Evolutionary conservation across 2,113 vertebrate species (phyloP), one percentile per base, ranked within the genome.

Genomic region (Odontesthes bonariensis): DNA sequence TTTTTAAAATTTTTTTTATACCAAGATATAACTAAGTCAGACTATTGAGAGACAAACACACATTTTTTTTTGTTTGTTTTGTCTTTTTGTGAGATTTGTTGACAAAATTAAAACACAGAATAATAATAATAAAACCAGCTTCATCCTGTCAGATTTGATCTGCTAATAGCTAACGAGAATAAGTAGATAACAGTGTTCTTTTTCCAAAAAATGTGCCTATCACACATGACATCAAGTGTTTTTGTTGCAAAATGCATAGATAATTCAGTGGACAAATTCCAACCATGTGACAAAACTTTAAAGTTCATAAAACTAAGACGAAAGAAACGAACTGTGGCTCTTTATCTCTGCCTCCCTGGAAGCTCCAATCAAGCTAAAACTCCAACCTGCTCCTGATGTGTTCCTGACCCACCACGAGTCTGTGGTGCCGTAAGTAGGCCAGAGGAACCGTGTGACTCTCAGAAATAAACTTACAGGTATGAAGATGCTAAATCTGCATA

Each of bases 161-260:
- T 80, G 73, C 66, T 77, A 58, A 56, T 23, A 57, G 69, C 72
- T 23, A 62, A 75, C 54, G 54, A 86, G 73, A 78, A 68, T 73
- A 78, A 79, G 60, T 58, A 74, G n/a, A 57, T 66, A 77, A 87
- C 76, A 75, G 82, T 76, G 73, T 70, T 76, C 72, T 87, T 67
- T 71, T 67, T 63, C 74, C 73, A 57, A 74, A 55, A 78, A 83
- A 84, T 74, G 73, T 77, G 73, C 74, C 75, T 49, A 60, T 76
- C 77, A 79, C 83, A 73, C 63, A 74, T 90, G 88, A 91, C 88
- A 89, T 91, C 89, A 88, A 81, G 79, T 87, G 76, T 87, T 81
- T 86, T 76, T 69, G 73, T 88, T 88, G 79, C 73, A 76, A 79
- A 86, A 81, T 90, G 90, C 90, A 92, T 90, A 92, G 87, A 89